phyloP scores from a whole-genome alignment of 2,888 invertebrate species.

The Pristionchus mayeri region DNA sequence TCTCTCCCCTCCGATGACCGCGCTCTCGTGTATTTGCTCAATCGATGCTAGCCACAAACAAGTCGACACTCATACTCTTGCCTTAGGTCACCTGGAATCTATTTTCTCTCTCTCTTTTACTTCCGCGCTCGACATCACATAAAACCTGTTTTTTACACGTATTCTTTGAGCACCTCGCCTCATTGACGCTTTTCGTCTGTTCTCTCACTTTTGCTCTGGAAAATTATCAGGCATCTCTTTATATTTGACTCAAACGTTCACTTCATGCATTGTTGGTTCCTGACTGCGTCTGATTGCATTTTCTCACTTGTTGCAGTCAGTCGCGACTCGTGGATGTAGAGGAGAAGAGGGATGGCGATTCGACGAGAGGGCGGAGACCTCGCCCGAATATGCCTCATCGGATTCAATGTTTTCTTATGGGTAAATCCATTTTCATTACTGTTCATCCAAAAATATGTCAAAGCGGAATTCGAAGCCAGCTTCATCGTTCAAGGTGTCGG shows the following conservation, averaged over 20 bases:
- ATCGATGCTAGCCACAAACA: slow-evolving; percentile 35
- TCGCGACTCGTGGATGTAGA: neutral
- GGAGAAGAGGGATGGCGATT: slow-evolving; percentile 29
- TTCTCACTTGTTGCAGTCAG: neutral
- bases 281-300: neutral
- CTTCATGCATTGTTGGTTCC: neutral
- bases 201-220: neutral
- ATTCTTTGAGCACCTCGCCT: neutral
- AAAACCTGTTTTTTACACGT: neutral
- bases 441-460: no score
- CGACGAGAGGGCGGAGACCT: slow-evolving; percentile 50
- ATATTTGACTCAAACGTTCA: neutral
- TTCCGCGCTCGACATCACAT: slow-evolving; percentile 27
- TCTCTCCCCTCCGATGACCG: neutral
- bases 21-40: neutral
- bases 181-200: neutral
- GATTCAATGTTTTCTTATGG: slow-evolving; percentile 55
- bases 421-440: slow-evolving; percentile 23
- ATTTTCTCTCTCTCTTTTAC: neutral
- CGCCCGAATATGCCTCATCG: slow-evolving; percentile 47
- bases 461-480: no score
- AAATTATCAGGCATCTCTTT: no score
- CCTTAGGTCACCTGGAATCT: neutral
- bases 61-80: neutral
- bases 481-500: no score